These are phyloP conservation scores for Drosophila infuscata DNA, from an alignment of 2,888 invertebrate species.

Conservation along the genomic window DNA sequence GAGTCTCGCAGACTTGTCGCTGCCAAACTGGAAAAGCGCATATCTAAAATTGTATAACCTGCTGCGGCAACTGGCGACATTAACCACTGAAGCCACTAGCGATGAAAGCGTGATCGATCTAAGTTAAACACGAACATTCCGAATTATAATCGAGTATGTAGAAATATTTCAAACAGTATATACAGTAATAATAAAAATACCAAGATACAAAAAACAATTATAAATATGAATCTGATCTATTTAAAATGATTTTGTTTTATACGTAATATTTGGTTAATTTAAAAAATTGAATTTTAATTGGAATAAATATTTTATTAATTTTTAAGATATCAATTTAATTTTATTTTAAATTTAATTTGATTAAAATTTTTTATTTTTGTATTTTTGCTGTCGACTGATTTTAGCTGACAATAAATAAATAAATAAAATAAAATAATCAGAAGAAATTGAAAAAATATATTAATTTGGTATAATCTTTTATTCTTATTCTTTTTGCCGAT, in stretches of 20 bases:
- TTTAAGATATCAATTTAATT: too few relatives aligned
- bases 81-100: slow-evolving; percentile 35
- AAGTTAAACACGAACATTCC: slow-evolving; percentile 13
- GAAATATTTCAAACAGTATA: not conserved
- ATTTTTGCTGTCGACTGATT: too few relatives aligned
- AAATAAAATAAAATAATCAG: not conserved
- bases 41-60: slow-evolving; percentile 79
- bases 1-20: slow-evolving; percentile 50
- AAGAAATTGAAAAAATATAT: not conserved
- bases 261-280: not conserved
- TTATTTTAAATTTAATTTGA: too few relatives aligned
- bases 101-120: slow-evolving; percentile 27
- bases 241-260: not conserved
- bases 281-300: not conserved
- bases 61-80: slow-evolving; percentile 44
- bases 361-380: too few relatives aligned
- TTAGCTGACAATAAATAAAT: too few relatives aligned
- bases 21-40: slow-evolving; percentile 73
- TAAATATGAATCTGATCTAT: not conserved
- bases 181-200: not conserved
- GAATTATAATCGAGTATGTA: not conserved
- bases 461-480: too few relatives aligned
- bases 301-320: too few relatives aligned
- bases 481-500: not conserved
- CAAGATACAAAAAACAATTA: not conserved